These are phyloP conservation scores for Piscicola geometra DNA, from an alignment of 2,888 invertebrate species.

Conservation along the genomic window DNA sequence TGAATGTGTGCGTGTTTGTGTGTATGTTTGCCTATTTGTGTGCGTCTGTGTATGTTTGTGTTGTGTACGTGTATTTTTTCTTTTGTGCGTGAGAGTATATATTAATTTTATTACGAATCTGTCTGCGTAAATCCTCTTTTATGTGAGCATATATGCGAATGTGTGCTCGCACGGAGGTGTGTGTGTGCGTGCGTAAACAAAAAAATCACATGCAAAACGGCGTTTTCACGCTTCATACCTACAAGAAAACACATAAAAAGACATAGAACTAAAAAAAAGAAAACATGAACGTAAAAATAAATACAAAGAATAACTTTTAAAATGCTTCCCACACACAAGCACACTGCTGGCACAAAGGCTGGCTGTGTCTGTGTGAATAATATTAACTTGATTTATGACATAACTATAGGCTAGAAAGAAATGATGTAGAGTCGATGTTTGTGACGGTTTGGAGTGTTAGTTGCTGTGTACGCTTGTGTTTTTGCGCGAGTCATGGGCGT, in stretches of 20 bases:
- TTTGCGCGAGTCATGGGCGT: neutral
- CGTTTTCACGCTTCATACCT: too few relatives aligned
- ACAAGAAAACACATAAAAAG: neutral
- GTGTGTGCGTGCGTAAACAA: neutral
- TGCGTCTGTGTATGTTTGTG: neutral
- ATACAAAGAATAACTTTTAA: neutral
- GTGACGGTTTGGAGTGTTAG: too few relatives aligned
- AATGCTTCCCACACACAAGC: neutral
- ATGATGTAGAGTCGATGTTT: neutral
- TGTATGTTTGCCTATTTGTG: neutral
- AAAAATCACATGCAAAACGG: too few relatives aligned
- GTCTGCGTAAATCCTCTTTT: too few relatives aligned
- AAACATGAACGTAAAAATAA: neutral
- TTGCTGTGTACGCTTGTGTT: neutral
- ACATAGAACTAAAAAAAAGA: neutral
- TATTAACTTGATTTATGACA: conserved; percentile 7
- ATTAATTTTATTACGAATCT: too few relatives aligned
- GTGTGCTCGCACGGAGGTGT: neutral
- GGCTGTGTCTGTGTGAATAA: conserved; percentile 1
- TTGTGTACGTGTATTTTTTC: too few relatives aligned
- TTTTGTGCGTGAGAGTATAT: too few relatives aligned
- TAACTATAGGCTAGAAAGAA: conserved; percentile 5
- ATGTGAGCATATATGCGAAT: too few relatives aligned
- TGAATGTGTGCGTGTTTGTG: neutral
- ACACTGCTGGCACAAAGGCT: neutral